Evolutionary conservation across 2,797 vertebrate genomes (phyloP).

Genomic region (Petrocephalus sullivani): DNA sequence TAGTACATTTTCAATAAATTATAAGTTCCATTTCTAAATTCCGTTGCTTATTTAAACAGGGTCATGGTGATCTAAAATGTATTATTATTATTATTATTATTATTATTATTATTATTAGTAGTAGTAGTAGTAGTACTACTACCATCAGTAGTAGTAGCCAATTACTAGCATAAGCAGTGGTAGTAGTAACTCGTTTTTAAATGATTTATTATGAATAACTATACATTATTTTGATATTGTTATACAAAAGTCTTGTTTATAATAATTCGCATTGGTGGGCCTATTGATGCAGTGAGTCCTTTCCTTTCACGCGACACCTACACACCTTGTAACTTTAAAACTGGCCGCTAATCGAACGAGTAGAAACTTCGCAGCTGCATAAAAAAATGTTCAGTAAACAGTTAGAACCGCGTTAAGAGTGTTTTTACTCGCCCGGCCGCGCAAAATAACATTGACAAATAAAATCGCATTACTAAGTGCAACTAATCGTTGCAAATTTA

Average conservation of each 20-base stretch:
- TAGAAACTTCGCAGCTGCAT: background rate
- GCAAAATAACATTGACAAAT: background rate
- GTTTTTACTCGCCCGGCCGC: background rate
- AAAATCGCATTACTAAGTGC: background rate
- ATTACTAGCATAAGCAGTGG: background rate
- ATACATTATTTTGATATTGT: background rate
- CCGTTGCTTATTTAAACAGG: background rate
- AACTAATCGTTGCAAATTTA: background rate
- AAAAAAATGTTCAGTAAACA: background rate
- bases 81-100: background rate
- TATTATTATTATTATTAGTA: background rate
- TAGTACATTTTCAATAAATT: background rate
- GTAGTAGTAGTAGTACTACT: background rate
- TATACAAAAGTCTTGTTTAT: background rate
- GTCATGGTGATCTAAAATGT: background rate
- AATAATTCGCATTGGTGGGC: background rate
- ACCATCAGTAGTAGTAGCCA: background rate
- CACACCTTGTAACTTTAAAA: background rate
- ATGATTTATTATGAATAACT: background rate
- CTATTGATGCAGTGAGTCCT: background rate
- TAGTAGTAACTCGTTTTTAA: background rate
- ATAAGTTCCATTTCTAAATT: background rate
- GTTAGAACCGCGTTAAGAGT: background rate
- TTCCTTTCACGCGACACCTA: background rate
- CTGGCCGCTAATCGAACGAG: background rate